A percentile compares a stretch with the other conserved stretches of the same genome.
Evolutionary conservation across 2,113 vertebrate genomes (phyloP).

Genomic region (Ancistrus triradiatus): DNA sequence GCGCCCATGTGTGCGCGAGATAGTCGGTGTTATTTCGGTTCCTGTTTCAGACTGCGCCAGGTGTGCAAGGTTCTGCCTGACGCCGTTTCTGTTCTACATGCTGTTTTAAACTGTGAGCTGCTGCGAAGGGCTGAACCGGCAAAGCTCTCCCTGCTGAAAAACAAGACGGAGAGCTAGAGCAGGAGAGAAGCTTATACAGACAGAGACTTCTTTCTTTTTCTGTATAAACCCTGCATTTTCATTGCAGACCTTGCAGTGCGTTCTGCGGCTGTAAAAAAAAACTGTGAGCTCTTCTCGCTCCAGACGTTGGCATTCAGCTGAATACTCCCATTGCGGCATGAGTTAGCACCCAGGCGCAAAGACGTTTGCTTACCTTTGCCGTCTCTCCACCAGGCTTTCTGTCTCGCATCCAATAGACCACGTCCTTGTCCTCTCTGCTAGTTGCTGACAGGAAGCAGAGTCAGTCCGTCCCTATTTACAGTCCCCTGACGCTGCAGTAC

Average conservation of each 20-base stretch:
- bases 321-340: conserved; percentile 17
- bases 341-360: conserved; percentile 11
- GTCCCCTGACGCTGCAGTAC: conserved; percentile 60
- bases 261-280: not conserved
- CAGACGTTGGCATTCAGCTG: not conserved
- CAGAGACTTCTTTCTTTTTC: conserved; percentile 3
- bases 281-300: not conserved
- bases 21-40: conserved; percentile 28
- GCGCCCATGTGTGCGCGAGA: conserved; percentile 10
- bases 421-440: conserved; percentile 42
- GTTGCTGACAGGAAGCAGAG: conserved; percentile 59
- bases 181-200: not conserved
- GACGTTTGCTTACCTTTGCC: conserved; percentile 25
- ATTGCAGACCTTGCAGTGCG: conserved; percentile 1
- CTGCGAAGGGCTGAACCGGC: not conserved
- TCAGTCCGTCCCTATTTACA: conserved; percentile 71
- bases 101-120: not conserved
- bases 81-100: conserved; percentile 1
- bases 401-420: conserved; percentile 27
- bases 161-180: conserved; percentile 5
- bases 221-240: conserved; percentile 14
- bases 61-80: conserved; percentile 15
- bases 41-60: conserved; percentile 19
- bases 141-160: not conserved
- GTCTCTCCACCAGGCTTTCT: conserved; percentile 23